Percentiles rank a stretch among this genome's conserved stretches.
Evolutionary conservation across 2,113 vertebrate genomes (phyloP).

Genomic region (Neopipo cinnamomea): DNA sequence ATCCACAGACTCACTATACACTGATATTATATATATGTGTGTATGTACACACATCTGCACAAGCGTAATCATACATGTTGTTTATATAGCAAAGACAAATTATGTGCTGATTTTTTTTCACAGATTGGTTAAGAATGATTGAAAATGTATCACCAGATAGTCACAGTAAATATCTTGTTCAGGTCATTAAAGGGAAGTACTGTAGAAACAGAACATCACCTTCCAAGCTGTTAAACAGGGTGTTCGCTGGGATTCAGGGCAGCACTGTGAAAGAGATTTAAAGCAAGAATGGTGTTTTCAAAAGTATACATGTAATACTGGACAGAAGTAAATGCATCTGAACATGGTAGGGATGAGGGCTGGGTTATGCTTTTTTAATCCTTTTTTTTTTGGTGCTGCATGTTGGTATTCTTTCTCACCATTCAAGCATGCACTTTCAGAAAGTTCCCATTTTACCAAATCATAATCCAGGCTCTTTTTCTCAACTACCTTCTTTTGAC

Average conservation of each 20-base stretch:
- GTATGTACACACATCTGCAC: conserved; percentile 22
- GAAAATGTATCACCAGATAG: conserved; percentile 21
- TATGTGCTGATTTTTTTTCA: conserved; percentile 30
- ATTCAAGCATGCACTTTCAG: not conserved
- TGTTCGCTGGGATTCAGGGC: conserved; percentile 36
- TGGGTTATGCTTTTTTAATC: conserved; percentile 2
- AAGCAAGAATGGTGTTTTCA: conserved; percentile 60
- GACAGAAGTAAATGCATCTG: conserved; percentile 37
- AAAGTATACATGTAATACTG: conserved; percentile 8
- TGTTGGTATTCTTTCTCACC: not conserved
- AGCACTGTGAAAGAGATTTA: conserved; percentile 59
- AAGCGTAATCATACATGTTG: not conserved
- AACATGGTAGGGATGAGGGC: not conserved
- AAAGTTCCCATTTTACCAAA: not conserved
- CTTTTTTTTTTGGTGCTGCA: not conserved
- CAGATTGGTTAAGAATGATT: conserved; percentile 26
- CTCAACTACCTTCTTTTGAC: not conserved
- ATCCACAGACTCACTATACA: conserved; percentile 44
- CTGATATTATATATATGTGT: conserved; percentile 25
- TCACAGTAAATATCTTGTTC: conserved; percentile 19
- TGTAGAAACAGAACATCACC: conserved; percentile 58
- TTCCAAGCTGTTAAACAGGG: conserved; percentile 46
- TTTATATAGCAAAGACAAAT: conserved; percentile 37
- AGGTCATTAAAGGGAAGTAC: conserved; percentile 50
- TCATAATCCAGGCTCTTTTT: not conserved